A percentile compares a stretch with the other conserved stretches of the same genome.
Evolutionary conservation across 1,140 invertebrate genomes (phyloP).

Genomic region (Pinna nobilis): DNA sequence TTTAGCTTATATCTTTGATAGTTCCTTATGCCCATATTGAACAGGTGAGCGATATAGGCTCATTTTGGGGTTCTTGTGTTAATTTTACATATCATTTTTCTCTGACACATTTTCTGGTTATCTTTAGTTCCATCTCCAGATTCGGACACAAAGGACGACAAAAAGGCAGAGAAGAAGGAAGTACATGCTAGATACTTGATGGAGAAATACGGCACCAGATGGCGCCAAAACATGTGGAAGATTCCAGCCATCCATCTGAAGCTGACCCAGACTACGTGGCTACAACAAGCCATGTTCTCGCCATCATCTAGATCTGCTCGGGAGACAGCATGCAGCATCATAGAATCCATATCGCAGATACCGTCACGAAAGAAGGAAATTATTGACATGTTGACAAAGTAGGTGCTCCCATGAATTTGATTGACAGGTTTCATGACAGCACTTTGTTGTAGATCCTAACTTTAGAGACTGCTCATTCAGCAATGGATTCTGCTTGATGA

Average conservation of each 20-base stretch:
- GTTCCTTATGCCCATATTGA: no score
- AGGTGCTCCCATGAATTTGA: constrained; percentile 11
- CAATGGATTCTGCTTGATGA: no score
- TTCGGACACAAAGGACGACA: constrained; percentile 20
- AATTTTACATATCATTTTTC: no score
- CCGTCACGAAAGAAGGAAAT: constrained; percentile 76
- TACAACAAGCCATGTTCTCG: constrained; percentile 92
- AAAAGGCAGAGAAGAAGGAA: constrained; percentile 70
- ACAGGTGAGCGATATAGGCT: no score
- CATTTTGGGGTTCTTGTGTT: no score
- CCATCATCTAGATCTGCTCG: constrained; percentile 90
- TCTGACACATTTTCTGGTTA: no score
- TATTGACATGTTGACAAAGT: constrained; percentile 87
- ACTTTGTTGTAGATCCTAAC: no score
- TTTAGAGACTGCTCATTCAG: no score
- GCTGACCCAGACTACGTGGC: constrained; percentile 82
- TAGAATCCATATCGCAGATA: constrained; percentile 84
- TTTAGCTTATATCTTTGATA: no score
- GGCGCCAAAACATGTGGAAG: constrained; percentile 75
- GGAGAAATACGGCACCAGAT: constrained; percentile 84
- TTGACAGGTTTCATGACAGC: no score
- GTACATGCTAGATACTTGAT: constrained; percentile 80
- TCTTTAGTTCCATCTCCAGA: background rate
- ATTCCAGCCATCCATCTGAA: constrained; percentile 59
- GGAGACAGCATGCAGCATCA: constrained; percentile 91